Evolutionary conservation across 2,113 vertebrate genomes (phyloP), one percentile per base, ranked within the genome.

Genomic region (Strix uralensis): DNA sequence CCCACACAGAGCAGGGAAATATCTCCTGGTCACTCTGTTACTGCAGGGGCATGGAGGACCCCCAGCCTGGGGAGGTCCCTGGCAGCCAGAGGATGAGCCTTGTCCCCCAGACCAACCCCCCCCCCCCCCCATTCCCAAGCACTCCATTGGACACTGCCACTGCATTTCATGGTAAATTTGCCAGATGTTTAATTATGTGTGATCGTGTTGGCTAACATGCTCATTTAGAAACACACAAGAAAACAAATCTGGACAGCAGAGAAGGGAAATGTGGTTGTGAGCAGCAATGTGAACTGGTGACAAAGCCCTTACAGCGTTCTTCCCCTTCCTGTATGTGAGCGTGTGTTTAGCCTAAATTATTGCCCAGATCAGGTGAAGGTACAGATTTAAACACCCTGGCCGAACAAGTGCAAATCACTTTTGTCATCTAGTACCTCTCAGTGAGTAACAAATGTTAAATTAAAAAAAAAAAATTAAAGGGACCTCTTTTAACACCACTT

Each of bases 111-210:
- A 96, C 57, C 70, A 92, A 27, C 22, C 42, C 10, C 46, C 40
- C 38, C 40, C 38, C 11, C 46, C 38, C 42, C 11, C 46, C 38
- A 19, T 38, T 73, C 59, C 80, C 9, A 55, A 94, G 86, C 92
- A 95, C 58, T 51, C 67, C 25, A 13, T 5, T 67, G 70, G 77
- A 25, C 19, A 4, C 30, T 51, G 78, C 10, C 32, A 73, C 92
- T 97, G 94, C 81, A 92, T 97, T 97, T 96, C 96, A 83, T 34
- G 75, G 95, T 90, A 91, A 92, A 96, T 95, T 97, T 93, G 84
- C 73, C 95, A 96, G 96, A 96, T 96, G 97, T 97, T 98, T 96
- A 95, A 95, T 96, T 95, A 96, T 30, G 70, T n/a, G 44, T 86
- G 61, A 90, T 92, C 42, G 3, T 94, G 88, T 85, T 94, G 91